Conservation (phyloP, 1,140 invertebrate genomes). For the Drosophila fuyamai region DNA sequence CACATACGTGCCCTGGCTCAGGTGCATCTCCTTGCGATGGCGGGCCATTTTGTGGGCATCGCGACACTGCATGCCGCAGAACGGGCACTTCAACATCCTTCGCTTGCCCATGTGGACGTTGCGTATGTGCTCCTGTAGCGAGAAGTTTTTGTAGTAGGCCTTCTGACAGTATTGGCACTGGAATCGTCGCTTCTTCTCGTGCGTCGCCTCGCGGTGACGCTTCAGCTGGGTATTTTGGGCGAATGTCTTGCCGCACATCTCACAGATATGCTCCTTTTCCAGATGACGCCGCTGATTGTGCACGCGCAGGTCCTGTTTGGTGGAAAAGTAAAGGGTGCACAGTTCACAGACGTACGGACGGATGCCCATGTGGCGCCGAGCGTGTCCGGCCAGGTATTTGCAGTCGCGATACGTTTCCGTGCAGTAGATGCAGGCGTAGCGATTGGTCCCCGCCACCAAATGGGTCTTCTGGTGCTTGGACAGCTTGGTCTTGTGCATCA, state of each 20-base stretch:
- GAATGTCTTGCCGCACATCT: slow-evolving; percentile 79
- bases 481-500: slow-evolving; percentile 70
- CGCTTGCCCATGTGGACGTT: slow-evolving; percentile 81
- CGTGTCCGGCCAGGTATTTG: slow-evolving; percentile 78
- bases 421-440: slow-evolving; percentile 77
- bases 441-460: slow-evolving; percentile 69
- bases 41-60: slow-evolving; percentile 82
- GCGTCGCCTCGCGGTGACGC: slow-evolving; percentile 74
- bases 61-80: slow-evolving; percentile 81
- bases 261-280: slow-evolving; percentile 80
- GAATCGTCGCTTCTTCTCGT: slow-evolving; percentile 79
- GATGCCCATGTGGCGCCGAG: slow-evolving; percentile 79
- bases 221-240: slow-evolving; percentile 77
- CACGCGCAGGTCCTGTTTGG: slow-evolving; percentile 75
- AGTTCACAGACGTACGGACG: slow-evolving; percentile 76
- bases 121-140: slow-evolving; percentile 78
- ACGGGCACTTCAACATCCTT: slow-evolving; percentile 75
- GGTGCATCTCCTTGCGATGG: slow-evolving; percentile 76
- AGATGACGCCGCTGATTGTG: slow-evolving; percentile 77
- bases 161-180: slow-evolving; percentile 73
- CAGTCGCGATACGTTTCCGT: slow-evolving; percentile 74
- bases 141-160: slow-evolving; percentile 81
- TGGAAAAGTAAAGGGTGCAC: slow-evolving; percentile 77
- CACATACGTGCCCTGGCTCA: slow-evolving; percentile 69
- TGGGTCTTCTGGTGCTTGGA: slow-evolving; percentile 74